These are phyloP conservation scores for Dasyurus viverrinus DNA, from an alignment of 2,113 vertebrate genomes.

Conservation along the genomic window DNA sequence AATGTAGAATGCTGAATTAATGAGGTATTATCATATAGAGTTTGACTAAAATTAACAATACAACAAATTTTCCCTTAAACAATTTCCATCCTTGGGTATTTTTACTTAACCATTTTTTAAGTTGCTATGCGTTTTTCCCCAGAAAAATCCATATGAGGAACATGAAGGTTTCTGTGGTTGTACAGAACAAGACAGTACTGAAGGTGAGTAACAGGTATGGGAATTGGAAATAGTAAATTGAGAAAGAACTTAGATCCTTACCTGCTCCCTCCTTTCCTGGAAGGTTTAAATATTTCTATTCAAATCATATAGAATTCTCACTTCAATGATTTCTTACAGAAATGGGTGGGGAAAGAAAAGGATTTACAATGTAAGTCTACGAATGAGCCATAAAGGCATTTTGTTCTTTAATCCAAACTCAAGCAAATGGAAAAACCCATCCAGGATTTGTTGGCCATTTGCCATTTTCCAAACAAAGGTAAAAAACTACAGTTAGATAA, in stretches of 20 bases:
- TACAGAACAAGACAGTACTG: not conserved
- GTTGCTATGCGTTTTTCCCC: conserved; percentile 24
- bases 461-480: conserved; percentile 18
- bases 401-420: conserved; percentile 53
- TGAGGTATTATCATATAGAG: not conserved
- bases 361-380: conserved; percentile 14
- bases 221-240: not conserved
- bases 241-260: not conserved
- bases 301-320: conserved; percentile 36
- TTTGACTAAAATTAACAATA: not conserved
- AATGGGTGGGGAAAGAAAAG: conserved; percentile 12
- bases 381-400: conserved; percentile 42
- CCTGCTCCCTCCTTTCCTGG: conserved; percentile 48
- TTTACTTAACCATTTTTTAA: conserved; percentile 24
- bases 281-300: conserved; percentile 35
- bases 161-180: not conserved
- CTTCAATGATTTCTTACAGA: conserved; percentile 17
- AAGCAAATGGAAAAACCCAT: conserved; percentile 43
- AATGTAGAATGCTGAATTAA: conserved; percentile 13
- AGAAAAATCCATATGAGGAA: conserved; percentile 28
- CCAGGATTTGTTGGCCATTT: conserved; percentile 26
- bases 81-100: conserved; percentile 14
- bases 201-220: not conserved
- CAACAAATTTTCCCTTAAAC: conserved; percentile 36
- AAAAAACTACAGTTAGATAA: conserved; percentile 21